Evolutionary conservation across 2,888 invertebrate species (phyloP).

Genomic region (Anthophora plumipes): DNA sequence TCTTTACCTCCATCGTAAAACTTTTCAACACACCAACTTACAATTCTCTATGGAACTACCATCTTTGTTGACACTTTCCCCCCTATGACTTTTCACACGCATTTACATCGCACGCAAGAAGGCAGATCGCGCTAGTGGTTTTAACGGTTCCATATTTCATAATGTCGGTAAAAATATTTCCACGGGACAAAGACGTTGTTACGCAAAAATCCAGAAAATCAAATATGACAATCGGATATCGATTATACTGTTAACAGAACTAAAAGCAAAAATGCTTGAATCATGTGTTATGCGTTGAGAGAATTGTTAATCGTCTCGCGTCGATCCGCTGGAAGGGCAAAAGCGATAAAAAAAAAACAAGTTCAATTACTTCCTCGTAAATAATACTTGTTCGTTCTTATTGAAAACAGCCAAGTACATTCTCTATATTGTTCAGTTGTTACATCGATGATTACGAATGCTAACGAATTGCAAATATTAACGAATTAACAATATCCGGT

Average conservation of each 20-base stretch:
- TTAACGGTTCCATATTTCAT: conserved; percentile 44
- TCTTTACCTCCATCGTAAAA: conserved; percentile 1
- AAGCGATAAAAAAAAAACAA: conserved; percentile 14
- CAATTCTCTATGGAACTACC: neutral
- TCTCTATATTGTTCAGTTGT: neutral
- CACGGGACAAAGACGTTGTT: conserved; percentile 17
- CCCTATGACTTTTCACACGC: conserved; percentile 7
- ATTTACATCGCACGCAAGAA: neutral
- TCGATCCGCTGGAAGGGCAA: neutral
- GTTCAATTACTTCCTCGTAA: conserved; percentile 14
- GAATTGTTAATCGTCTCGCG: neutral
- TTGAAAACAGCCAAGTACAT: conserved; percentile 5
- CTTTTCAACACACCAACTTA: neutral
- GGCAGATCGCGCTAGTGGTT: conserved; percentile 59
- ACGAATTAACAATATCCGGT: conserved; percentile 7
- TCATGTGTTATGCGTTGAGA: conserved; percentile 14
- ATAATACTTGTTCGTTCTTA: neutral
- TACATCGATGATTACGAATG: conserved; percentile 3
- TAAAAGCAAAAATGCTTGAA: neutral
- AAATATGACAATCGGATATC: conserved; percentile 15
- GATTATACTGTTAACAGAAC: neutral
- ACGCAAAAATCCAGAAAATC: conserved; percentile 33
- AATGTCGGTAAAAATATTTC: conserved; percentile 66
- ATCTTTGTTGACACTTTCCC: conserved; percentile 21
- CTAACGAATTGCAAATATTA: too few species aligned